A percentile compares a stretch with the other conserved stretches of the same genome.
phyloP scores from a whole-genome alignment of 2,113 vertebrate species.

The Nibea coibor region DNA sequence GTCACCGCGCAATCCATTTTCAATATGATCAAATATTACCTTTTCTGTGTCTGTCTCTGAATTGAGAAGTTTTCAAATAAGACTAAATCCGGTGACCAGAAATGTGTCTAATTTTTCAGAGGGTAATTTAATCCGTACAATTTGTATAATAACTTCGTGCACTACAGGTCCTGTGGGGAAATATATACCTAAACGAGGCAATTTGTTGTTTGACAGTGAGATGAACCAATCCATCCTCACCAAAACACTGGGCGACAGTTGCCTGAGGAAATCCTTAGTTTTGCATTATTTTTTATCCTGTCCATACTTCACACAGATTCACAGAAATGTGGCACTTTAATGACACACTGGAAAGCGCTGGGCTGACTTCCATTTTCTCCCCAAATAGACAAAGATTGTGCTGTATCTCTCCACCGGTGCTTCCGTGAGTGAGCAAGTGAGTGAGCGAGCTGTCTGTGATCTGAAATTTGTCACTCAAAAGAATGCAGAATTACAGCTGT shows the following conservation, averaged over 20 bases:
- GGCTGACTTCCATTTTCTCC: not conserved
- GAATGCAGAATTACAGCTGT: slow-evolving; percentile 25
- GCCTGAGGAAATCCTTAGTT: not conserved
- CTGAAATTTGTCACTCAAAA: slow-evolving; percentile 42
- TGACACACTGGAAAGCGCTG: not conserved
- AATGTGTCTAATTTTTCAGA: too few species aligned
- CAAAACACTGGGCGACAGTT: not conserved
- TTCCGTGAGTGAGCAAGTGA: slow-evolving; percentile 2
- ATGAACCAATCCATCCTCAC: not conserved
- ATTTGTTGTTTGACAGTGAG: not conserved
- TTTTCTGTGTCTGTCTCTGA: too few species aligned
- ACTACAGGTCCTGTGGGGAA: too few species aligned
- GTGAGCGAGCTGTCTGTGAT: slow-evolving; percentile 17
- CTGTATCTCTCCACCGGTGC: not conserved
- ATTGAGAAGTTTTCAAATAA: too few species aligned
- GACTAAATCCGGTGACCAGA: too few species aligned
- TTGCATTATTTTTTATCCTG: not conserved
- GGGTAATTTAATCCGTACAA: too few species aligned
- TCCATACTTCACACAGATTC: not conserved
- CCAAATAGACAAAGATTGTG: not conserved
- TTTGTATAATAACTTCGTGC: too few species aligned
- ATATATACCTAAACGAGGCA: too few species aligned
- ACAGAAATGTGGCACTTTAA: slow-evolving; percentile 6
- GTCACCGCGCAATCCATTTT: too few species aligned
- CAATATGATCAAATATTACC: too few species aligned